Conservation (phyloP, 2,113 vertebrate species). For the Corapipo altera region DNA sequence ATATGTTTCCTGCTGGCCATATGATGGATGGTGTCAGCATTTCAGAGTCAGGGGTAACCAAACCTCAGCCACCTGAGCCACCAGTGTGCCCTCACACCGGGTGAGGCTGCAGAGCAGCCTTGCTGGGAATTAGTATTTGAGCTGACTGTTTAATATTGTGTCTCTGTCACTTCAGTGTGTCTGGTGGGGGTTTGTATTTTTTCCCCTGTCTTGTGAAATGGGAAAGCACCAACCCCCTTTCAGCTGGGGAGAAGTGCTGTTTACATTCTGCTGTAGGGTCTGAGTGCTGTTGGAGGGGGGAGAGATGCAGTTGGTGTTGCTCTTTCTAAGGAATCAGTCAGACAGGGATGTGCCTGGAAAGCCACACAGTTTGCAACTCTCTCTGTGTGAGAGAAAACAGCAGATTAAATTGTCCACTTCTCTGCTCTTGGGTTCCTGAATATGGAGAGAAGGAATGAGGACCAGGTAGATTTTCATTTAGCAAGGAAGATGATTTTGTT, state of each 20-base stretch:
- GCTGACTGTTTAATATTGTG: background rate
- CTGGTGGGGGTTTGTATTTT: background rate
- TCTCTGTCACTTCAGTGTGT: background rate
- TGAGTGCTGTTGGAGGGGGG: background rate
- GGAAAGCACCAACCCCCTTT: background rate
- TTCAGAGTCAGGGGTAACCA: background rate
- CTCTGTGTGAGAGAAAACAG: background rate
- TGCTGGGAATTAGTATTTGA: background rate
- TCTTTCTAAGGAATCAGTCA: background rate
- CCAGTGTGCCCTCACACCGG: rapidly evolving
- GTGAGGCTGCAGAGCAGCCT: background rate
- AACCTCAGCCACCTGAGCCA: background rate
- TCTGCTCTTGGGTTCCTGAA: rapidly evolving
- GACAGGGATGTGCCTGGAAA: background rate
- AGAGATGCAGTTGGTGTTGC: background rate
- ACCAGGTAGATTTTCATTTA: background rate
- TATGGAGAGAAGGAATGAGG: rapidly evolving
- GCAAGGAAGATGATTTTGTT: background rate
- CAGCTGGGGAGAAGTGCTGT: background rate
- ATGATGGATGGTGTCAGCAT: too few relatives aligned
- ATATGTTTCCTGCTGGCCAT: rapidly evolving
- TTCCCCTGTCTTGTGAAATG: background rate
- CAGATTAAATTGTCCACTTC: background rate
- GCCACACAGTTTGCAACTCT: background rate
- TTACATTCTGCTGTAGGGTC: background rate